Conservation (phyloP, 2,113 vertebrate genomes). For the Megaleporinus macrocephalus region DNA sequence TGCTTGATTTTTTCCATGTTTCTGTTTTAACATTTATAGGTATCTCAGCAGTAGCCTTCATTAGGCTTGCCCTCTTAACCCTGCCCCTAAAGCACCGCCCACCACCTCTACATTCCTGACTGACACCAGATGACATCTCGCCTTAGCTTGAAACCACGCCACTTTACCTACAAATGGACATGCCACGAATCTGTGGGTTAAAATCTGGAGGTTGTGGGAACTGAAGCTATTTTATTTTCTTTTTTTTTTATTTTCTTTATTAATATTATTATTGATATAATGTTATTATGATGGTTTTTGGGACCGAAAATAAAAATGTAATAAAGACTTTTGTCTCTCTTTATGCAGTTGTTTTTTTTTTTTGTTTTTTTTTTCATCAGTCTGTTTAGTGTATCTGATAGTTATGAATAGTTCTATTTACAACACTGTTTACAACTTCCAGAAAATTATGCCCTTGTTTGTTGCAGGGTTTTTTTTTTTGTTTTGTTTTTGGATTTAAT, state of each 20-base stretch:
- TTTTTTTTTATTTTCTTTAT: constrained; percentile 71
- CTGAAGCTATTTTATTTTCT: constrained; percentile 75
- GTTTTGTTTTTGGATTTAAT: too few relatives aligned
- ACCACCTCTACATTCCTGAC: constrained; percentile 81
- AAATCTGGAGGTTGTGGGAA: constrained; percentile 73
- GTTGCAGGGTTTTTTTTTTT: too few relatives aligned
- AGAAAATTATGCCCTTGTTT: too few relatives aligned
- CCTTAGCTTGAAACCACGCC: constrained; percentile 74
- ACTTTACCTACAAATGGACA: constrained; percentile 65
- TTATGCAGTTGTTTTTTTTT: constrained; percentile 7
- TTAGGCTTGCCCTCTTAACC: constrained; percentile 55
- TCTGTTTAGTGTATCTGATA: too few relatives aligned
- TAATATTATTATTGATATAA: constrained; percentile 85
- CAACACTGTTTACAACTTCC: too few relatives aligned
- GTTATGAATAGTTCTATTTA: too few relatives aligned
- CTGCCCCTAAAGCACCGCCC: constrained; percentile 47
- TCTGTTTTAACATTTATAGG: constrained; percentile 54
- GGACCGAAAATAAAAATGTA: constrained; percentile 81
- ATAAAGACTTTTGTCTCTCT: constrained; percentile 52
- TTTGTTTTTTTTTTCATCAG: too few relatives aligned
- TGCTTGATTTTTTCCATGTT: background rate
- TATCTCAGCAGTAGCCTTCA: constrained; percentile 76
- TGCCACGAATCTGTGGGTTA: constrained; percentile 66
- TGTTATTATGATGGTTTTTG: constrained; percentile 84
- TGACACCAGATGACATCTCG: constrained; percentile 70